Base-by-base conservation (phyloP, 2,797 vertebrate species). In the Megaceryle alcyon region DNA sequence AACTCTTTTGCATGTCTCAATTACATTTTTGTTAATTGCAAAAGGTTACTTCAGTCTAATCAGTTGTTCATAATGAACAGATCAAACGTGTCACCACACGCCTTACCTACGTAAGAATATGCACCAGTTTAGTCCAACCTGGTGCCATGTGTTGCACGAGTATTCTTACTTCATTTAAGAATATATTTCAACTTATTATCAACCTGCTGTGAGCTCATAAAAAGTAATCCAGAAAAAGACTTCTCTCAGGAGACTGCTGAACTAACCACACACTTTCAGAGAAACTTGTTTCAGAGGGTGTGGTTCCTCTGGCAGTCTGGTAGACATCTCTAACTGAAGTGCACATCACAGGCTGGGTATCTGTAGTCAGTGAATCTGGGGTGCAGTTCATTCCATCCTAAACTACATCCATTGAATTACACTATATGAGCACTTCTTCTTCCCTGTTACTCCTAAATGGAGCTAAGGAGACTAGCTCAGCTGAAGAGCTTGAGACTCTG, bases 81-180 rank as follows among this genome's bases (percentile, higher is more conserved):
- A 86, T 69, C 33, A 81, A 88, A 69, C 7, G 3, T 48, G 78
- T 37, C 25, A 68, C 48, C 44, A 69, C 11, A 44, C 28, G 59
- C 53, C 12, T 72, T 86, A 76, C 88, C 82, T 92, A 12, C 66
- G 54, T 86, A 83, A 90, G 59, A 84, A 91, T 79, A 86, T 86
- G 59, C 21, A 54, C 26, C 22, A 14, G 39, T 83, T 94, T 75
- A 59, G 8, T 83, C 86, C 80, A 69, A 23, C 31, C 7, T 88
- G 41, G 6, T 92, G 43, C 66, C 43, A 7, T 72, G 37, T 63
- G 43, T 88, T 94, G 18, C 61, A 51, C 71, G 49, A 86, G 65
- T 69, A 81, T 88, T 88, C 54, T 51, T 31, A 83, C 69, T 91
- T 85, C 75, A 90, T 80, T 83, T 91, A 72, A 72, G 54, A 93